phyloP scores from a whole-genome alignment of 2,888 invertebrate species.

The Furcula furcula region DNA sequence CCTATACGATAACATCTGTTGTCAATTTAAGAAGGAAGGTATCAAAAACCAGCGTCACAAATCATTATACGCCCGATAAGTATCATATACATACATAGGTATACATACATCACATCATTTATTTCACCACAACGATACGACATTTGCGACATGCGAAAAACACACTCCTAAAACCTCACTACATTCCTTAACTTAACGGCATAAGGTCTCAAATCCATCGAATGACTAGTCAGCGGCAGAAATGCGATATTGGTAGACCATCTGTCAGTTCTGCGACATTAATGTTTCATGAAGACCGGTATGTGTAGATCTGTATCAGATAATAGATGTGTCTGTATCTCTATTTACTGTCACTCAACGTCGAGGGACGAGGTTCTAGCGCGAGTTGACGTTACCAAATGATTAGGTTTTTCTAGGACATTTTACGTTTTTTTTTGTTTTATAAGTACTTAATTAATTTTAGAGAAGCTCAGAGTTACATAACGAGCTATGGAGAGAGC shows the following conservation, averaged over 20 bases:
- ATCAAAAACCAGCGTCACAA: background rate
- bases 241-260: slow-evolving; percentile 62
- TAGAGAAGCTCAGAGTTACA: too few relatives aligned
- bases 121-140: slow-evolving; percentile 46
- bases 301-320: slow-evolving; percentile 73
- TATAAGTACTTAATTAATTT: too few relatives aligned
- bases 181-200: background rate
- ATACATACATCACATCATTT: slow-evolving; percentile 29
- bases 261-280: slow-evolving; percentile 68
- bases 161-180: slow-evolving; percentile 2
- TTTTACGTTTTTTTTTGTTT: too few relatives aligned
- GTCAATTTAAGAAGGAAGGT: too few relatives aligned
- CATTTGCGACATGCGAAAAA: slow-evolving; percentile 31
- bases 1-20: too few relatives aligned
- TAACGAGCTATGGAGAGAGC: too few relatives aligned
- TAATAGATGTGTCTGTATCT: slow-evolving; percentile 72
- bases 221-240: slow-evolving; percentile 23
- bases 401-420: slow-evolving; percentile 24
- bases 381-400: slow-evolving; percentile 23
- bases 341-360: slow-evolving; percentile 58
- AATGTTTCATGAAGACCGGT: slow-evolving; percentile 69
- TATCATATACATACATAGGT: too few relatives aligned
- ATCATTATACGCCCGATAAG: slow-evolving; percentile 4
- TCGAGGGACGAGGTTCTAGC: slow-evolving; percentile 42
- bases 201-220: slow-evolving; percentile 28